Evolutionary conservation across 92 coral and sea anemone genomes (phyloP), one percentile per base, ranked within the genome.

Genomic region (Epizoanthus fatuus): DNA sequence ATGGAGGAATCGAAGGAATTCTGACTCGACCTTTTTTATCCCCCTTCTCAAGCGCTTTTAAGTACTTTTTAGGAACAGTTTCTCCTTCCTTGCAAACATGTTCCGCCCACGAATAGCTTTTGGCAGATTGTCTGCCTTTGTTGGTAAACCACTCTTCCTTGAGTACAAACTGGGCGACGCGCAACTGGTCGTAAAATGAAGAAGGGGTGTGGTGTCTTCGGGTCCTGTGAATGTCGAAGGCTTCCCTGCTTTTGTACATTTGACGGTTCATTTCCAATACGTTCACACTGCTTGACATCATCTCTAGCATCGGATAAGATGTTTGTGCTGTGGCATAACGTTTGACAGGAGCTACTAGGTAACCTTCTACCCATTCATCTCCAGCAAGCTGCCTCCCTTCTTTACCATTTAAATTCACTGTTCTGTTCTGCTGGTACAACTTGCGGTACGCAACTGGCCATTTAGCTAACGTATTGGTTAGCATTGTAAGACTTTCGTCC

Each of bases 281-380:
- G 58, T 84, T 73, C 14, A 64, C 39, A 45, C 89, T 89, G 67
- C 92, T 75, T 13, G 92, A 89, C 92, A 89, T 69, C 83, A 88
- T 42, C 55, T 88, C 92, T 3, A 88, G 76, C 84, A 83, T 76
- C 19, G 77, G 32, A 73, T 83, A 88, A 14, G 87, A 81, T 4
- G 83, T 60, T 32, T 88, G 88, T 63, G 92, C 84, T 20, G 40
- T 3, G 15, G 92, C 85, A 69, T 64, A 89, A 20, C 52, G 57
- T 65, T 90, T 89, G 5, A 89, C 82, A 2, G 93, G 93, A 10
- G 51, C 20, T 9, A 89, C 93, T n/a, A 89, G 69, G 45, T 69
- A 65, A 35, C 58, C 93, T 55, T 89, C 90, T 17, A 89, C 90
- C 93, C 93, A 90, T 49, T 89, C 90, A 29, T 84, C 93, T 37